Percentiles rank a stretch among this genome's conserved stretches.
Evolutionary conservation across 2,888 invertebrate genomes (phyloP).

Genomic region (Limnephilus rhombicus): DNA sequence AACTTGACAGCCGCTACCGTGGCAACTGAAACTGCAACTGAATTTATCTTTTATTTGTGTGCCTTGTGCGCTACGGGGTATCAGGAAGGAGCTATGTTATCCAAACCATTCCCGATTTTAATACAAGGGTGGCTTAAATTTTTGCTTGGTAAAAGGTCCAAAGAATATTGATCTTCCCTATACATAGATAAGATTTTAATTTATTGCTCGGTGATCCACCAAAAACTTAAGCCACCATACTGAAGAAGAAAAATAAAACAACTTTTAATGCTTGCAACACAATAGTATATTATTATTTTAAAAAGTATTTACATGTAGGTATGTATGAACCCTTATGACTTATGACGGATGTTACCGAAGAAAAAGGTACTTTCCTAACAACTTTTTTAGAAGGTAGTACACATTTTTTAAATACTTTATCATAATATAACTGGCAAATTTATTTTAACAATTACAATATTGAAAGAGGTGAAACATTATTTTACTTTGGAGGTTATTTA

Average conservation of each 20-base stretch:
- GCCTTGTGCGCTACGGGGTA: too few species aligned
- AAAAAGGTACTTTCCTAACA: neutral
- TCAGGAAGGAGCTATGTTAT: too few species aligned
- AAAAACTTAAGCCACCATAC: too few species aligned
- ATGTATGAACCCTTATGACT: conserved; percentile 20
- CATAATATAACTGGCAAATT: neutral
- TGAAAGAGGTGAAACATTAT: neutral
- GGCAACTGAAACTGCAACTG: too few species aligned
- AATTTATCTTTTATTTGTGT: too few species aligned
- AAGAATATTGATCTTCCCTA: too few species aligned
- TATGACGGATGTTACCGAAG: conserved; percentile 18
- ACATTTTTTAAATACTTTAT: neutral
- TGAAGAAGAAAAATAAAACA: neutral
- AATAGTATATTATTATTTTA: conserved; percentile 18
- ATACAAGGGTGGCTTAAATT: too few species aligned
- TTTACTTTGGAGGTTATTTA: conserved; percentile 2
- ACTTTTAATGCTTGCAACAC: conserved; percentile 34
- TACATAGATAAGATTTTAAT: too few species aligned
- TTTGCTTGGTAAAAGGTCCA: too few species aligned
- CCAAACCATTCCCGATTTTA: too few species aligned
- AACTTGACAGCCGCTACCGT: too few species aligned
- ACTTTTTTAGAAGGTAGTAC: neutral
- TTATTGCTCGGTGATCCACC: too few species aligned
- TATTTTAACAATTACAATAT: conserved; percentile 14
- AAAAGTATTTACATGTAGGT: conserved; percentile 25